Conservation (phyloP, 2,797 vertebrate genomes). For the Mus caroli region DNA sequence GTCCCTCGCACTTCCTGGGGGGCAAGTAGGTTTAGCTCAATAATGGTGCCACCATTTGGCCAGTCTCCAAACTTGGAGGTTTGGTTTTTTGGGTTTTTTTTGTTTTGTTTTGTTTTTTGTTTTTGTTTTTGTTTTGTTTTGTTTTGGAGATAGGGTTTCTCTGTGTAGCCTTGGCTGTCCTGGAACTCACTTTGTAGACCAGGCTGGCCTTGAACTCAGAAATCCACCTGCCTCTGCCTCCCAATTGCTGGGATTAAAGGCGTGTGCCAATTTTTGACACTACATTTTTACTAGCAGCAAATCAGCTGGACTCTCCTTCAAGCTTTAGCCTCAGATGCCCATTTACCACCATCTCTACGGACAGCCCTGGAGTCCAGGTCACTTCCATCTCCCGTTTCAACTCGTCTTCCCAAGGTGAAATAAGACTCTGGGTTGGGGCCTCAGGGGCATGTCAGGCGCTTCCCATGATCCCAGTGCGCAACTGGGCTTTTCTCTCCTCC, state of each 20-base stretch:
- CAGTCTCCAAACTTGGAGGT: background rate
- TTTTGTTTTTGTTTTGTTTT: too few species aligned
- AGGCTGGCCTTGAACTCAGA: too few species aligned
- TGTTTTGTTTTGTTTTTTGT: too few species aligned
- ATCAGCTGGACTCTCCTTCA: background rate
- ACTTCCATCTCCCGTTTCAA: background rate
- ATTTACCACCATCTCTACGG: background rate
- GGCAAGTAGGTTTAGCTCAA: background rate
- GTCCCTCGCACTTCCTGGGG: background rate
- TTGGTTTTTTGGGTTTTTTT: too few species aligned
- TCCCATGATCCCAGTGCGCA: background rate
- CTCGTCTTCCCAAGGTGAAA: background rate
- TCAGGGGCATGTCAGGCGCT: background rate
- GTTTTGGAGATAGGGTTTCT: too few species aligned
- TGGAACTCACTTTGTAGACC: too few species aligned
- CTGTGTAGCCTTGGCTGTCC: too few species aligned
- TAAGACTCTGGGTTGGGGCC: background rate
- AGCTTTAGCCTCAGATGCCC: background rate
- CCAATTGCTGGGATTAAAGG: too few species aligned
- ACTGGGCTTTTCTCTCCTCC: background rate
- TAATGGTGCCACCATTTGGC: background rate
- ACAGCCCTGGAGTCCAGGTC: background rate
- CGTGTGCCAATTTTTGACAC: background rate
- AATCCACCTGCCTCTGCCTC: too few species aligned
- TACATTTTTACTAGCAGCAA: background rate